phyloP scores from a whole-genome alignment of 2,797 vertebrate species.

The Acrossocheilus wenchowensis region DNA sequence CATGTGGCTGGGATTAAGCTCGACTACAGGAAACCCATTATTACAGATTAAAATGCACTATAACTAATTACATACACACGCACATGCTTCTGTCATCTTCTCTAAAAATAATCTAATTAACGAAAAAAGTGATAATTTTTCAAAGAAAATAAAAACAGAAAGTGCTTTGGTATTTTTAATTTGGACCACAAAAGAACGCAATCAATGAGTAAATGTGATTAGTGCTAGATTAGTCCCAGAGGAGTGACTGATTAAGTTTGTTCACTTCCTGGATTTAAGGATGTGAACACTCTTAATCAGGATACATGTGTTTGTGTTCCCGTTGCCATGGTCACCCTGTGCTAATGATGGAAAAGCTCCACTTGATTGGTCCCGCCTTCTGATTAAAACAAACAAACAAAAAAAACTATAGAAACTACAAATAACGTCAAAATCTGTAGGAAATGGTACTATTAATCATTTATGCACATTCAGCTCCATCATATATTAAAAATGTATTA shows the following conservation, averaged over 20 bases:
- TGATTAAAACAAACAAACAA: neutral
- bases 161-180: neutral
- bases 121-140: neutral
- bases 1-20: conserved; percentile 78
- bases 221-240: neutral
- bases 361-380: neutral
- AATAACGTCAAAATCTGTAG: neutral
- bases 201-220: neutral
- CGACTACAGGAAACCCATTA: conserved; percentile 69
- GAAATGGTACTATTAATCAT: neutral
- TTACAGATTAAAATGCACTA: conserved; percentile 77
- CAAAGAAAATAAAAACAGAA: conserved; percentile 5
- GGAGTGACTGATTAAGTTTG: conserved; percentile 19
- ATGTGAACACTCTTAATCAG: conserved; percentile 25
- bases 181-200: neutral
- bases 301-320: neutral
- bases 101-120: conserved; percentile 39
- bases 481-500: neutral
- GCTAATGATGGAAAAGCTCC: conserved; percentile 4
- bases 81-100: conserved; percentile 52
- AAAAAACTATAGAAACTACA: neutral
- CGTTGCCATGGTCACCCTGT: neutral
- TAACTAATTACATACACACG: conserved; percentile 75
- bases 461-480: neutral
- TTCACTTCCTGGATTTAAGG: conserved; percentile 37